Percentiles rank a stretch among this genome's conserved stretches.
phyloP scores from a whole-genome alignment of 2,888 invertebrate species.

The Mythimna impura region DNA sequence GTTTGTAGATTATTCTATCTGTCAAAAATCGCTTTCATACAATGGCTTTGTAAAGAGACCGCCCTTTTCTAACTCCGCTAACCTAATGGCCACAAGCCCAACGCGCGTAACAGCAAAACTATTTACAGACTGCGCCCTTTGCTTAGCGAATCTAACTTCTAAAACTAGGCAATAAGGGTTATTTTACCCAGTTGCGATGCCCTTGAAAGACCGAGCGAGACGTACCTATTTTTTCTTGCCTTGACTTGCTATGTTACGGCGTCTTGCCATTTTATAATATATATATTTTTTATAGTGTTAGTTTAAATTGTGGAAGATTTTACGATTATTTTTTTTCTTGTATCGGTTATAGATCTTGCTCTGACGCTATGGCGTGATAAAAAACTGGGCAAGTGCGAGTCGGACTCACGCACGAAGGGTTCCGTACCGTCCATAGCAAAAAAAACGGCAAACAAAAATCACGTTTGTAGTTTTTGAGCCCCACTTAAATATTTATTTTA shows the following conservation, averaged over 20 bases:
- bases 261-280: slow-evolving; percentile 51
- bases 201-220: slow-evolving; percentile 47
- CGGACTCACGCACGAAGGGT: no score
- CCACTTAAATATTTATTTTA: no score
- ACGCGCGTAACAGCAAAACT: slow-evolving; percentile 63
- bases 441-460: no score
- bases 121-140: slow-evolving; percentile 65
- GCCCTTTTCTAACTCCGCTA: slow-evolving; percentile 32
- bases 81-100: slow-evolving; percentile 49
- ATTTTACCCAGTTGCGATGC: slow-evolving; percentile 21
- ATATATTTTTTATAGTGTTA: slow-evolving; percentile 31
- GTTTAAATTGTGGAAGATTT: slow-evolving; percentile 14
- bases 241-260: slow-evolving; percentile 62
- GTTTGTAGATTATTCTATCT: background rate
- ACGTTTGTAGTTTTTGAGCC: no score
- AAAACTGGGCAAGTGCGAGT: no score
- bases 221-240: slow-evolving; percentile 63
- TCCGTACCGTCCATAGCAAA: no score
- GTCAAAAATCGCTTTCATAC: background rate
- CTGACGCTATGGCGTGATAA: background rate
- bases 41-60: background rate
- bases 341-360: background rate
- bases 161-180: slow-evolving; percentile 6
- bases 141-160: slow-evolving; percentile 46
- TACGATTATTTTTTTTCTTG: background rate